phyloP scores from a whole-genome alignment of 2,797 vertebrate species.

The Spinibarbus caldwelli region DNA sequence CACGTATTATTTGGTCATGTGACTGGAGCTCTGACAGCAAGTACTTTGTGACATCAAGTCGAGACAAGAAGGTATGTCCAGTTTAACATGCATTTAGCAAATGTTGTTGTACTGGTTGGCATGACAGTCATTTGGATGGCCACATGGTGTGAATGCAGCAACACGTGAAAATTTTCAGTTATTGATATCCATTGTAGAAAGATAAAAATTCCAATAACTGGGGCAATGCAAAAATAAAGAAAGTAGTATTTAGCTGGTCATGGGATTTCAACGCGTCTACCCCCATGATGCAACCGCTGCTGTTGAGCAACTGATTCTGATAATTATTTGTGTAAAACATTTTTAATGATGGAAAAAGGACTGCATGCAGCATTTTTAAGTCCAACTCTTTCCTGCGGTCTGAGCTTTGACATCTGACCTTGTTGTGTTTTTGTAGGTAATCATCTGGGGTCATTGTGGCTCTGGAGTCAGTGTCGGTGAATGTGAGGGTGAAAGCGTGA shows the following conservation, averaged over 20 bases:
- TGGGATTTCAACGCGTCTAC: not conserved
- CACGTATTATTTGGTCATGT: slow-evolving; percentile 97
- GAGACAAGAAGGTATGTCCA: slow-evolving; percentile 91
- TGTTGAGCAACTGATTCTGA: not conserved
- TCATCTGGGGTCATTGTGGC: slow-evolving; percentile 87
- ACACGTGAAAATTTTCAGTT: no score
- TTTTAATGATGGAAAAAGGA: not conserved
- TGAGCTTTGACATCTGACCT: slow-evolving; percentile 2
- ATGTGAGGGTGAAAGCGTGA: slow-evolving; percentile 63
- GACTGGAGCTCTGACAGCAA: slow-evolving; percentile 93
- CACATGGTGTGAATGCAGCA: not conserved
- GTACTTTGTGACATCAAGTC: slow-evolving; percentile 93
- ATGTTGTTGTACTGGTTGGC: not conserved
- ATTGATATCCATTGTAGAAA: not conserved
- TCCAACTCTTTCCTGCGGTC: not conserved
- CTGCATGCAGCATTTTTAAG: not conserved
- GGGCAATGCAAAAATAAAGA: not conserved
- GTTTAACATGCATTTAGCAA: not conserved
- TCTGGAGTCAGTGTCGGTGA: slow-evolving; percentile 61
- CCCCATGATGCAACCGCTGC: not conserved
- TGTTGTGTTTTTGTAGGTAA: slow-evolving; percentile 78
- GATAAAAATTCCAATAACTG: not conserved
- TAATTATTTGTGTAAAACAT: not conserved
- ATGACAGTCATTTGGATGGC: not conserved
- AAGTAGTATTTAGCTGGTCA: not conserved